These are phyloP conservation scores for Pangasius krempfi DNA, from an alignment of 2,797 vertebrate species.

Conservation along the genomic window DNA sequence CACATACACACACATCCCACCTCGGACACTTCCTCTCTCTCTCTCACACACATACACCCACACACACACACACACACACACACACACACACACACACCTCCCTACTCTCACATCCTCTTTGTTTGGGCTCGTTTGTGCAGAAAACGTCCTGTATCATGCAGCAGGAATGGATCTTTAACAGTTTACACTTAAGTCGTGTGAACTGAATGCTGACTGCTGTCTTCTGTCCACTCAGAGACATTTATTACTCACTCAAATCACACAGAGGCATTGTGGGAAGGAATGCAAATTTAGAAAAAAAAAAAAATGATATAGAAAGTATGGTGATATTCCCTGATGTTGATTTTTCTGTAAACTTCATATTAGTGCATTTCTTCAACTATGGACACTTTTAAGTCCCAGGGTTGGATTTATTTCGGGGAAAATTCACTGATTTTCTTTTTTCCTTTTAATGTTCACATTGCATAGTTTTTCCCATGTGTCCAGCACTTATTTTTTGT, in stretches of 20 bases:
- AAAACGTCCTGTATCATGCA: constrained; percentile 67
- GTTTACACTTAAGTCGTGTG: constrained; percentile 33
- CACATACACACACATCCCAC: constrained; percentile 47
- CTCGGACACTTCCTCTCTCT: constrained; percentile 63
- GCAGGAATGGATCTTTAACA: constrained; percentile 54
- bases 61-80: constrained; percentile 33
- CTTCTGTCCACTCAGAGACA: not conserved
- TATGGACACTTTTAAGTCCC: not conserved
- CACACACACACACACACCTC: constrained; percentile 43
- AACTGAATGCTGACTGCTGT: not conserved
- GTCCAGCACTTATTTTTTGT: not conserved
- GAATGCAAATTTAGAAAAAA: not conserved
- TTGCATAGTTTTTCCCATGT: not conserved
- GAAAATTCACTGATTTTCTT: not conserved
- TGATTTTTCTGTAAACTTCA: not conserved
- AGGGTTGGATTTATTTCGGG: not conserved
- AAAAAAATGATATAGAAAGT: not conserved
- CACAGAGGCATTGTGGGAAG: not conserved
- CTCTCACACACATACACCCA: not conserved
- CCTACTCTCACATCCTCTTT: constrained; percentile 69
- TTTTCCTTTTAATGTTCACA: not conserved
- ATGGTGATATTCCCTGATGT: not conserved
- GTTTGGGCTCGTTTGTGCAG: constrained; percentile 74
- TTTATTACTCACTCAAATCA: constrained; percentile 33
- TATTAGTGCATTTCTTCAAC: not conserved